Evolutionary conservation across 2,888 invertebrate species (phyloP).

Genomic region (Plemyria rubiginata): DNA sequence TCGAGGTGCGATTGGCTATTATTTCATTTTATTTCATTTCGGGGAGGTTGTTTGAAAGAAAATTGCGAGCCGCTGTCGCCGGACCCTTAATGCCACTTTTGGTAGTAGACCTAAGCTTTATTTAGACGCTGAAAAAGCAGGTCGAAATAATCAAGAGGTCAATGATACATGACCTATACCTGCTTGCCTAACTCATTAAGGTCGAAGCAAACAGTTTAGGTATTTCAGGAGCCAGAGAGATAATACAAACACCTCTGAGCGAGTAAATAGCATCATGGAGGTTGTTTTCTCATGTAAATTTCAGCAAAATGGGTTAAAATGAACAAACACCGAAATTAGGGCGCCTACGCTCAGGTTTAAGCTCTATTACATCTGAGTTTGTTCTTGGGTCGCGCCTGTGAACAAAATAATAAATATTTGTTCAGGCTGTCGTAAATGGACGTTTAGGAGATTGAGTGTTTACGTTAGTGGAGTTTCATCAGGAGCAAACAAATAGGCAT

Average conservation of each 20-base stretch:
- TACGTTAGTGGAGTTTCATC: neutral
- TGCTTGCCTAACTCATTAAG: too few relatives aligned
- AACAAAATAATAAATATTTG: slow-evolving; percentile 17
- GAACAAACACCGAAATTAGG: slow-evolving; percentile 6
- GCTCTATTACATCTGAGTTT: slow-evolving; percentile 4
- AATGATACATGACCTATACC: too few relatives aligned
- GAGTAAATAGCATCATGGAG: neutral
- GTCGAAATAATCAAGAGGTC: too few relatives aligned
- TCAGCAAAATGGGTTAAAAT: slow-evolving; percentile 7
- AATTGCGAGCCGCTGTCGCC: too few relatives aligned
- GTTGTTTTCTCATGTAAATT: slow-evolving; percentile 8
- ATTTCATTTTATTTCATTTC: too few relatives aligned
- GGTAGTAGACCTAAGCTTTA: too few relatives aligned
- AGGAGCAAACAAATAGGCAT: slow-evolving; percentile 10
- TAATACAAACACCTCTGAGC: neutral
- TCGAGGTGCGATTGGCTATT: too few relatives aligned
- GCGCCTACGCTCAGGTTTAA: slow-evolving; percentile 3
- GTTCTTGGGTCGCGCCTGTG: slow-evolving; percentile 6
- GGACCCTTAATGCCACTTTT: too few relatives aligned
- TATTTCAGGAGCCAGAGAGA: neutral
- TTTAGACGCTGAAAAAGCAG: too few relatives aligned
- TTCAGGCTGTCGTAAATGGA: slow-evolving; percentile 11
- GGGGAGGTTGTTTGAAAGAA: too few relatives aligned
- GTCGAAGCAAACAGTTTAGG: neutral
- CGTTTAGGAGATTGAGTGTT: slow-evolving; percentile 15